Percentiles rank a stretch among this genome's conserved stretches.
phyloP scores from a whole-genome alignment of 2,888 invertebrate species.

The Yponomeuta evonymella region DNA sequence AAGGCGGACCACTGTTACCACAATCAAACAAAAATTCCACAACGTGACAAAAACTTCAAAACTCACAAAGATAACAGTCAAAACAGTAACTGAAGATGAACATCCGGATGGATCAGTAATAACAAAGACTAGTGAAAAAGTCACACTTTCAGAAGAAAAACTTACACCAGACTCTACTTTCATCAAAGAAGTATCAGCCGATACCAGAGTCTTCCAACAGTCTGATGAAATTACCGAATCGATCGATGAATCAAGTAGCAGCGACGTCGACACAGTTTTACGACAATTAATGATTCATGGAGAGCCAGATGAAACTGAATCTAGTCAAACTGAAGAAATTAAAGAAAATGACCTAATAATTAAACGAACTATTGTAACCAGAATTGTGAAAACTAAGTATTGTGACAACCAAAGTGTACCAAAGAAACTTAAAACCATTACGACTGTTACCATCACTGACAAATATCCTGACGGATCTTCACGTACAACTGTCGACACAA shows the following conservation, averaged over 20 bases:
- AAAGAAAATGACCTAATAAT: slow-evolving; percentile 40
- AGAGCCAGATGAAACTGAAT: slow-evolving; percentile 40
- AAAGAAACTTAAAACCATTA: slow-evolving; percentile 49
- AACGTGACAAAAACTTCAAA: slow-evolving; percentile 20
- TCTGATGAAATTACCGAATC: slow-evolving; percentile 22
- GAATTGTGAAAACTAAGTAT: slow-evolving; percentile 46
- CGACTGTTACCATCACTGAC: slow-evolving; percentile 52
- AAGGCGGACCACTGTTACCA: slow-evolving; percentile 26
- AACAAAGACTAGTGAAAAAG: slow-evolving; percentile 27
- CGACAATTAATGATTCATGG: slow-evolving; percentile 31
- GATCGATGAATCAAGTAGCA: slow-evolving; percentile 23
- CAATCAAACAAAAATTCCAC: slow-evolving; percentile 24
- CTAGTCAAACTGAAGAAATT: slow-evolving; percentile 35
- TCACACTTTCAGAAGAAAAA: slow-evolving; percentile 35
- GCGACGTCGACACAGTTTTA: slow-evolving; percentile 34
- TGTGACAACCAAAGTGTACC: slow-evolving; percentile 34
- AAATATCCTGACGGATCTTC: slow-evolving; percentile 56
- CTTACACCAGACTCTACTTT: slow-evolving; percentile 30
- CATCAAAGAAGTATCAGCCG: slow-evolving; percentile 24
- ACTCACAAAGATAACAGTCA: slow-evolving; percentile 26
- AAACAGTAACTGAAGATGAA: slow-evolving; percentile 27
- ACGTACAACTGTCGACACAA: slow-evolving; percentile 51
- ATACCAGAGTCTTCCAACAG: slow-evolving; percentile 17
- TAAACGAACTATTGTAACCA: slow-evolving; percentile 42
- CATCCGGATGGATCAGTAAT: slow-evolving; percentile 24